These are phyloP conservation scores for Chlorodrepanis virens DNA, from an alignment of 2,113 vertebrate species.

Conservation along the genomic window DNA sequence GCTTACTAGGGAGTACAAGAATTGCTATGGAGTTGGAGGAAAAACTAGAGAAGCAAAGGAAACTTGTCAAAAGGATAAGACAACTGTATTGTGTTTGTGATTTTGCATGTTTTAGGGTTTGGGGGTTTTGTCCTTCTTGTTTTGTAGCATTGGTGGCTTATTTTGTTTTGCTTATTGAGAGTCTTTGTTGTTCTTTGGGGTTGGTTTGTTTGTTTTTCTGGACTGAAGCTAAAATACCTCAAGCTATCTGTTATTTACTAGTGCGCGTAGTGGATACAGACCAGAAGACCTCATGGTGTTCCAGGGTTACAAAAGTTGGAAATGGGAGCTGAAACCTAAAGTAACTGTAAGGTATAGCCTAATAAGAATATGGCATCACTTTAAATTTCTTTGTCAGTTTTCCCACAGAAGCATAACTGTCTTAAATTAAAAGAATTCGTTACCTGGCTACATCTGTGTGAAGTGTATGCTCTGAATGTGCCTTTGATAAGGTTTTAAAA, in stretches of 20 bases:
- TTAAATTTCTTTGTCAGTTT: not conserved
- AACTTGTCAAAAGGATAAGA: not conserved
- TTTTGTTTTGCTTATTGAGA: not conserved
- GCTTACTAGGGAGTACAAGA: not conserved
- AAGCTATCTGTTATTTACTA: not conserved
- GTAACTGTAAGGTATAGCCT: not conserved
- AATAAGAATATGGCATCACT: not conserved
- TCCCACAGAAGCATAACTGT: not conserved
- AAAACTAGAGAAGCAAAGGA: not conserved
- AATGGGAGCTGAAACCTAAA: not conserved
- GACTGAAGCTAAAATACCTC: not conserved
- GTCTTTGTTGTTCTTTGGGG: not conserved
- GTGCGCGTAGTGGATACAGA: not conserved
- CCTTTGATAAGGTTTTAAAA: not conserved
- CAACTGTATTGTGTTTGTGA: not conserved
- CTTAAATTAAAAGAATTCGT: not conserved
- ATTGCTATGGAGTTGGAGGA: not conserved
- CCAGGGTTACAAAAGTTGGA: not conserved
- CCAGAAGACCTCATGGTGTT: not conserved
- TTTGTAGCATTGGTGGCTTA: not conserved
- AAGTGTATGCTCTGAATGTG: not conserved
- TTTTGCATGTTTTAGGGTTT: not conserved
- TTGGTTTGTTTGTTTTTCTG: not conserved
- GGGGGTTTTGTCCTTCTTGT: fast-evolving
- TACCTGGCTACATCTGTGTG: not conserved